Evolutionary conservation across 2,113 vertebrate species (phyloP).

Genomic region (Bambusicola thoracicus): DNA sequence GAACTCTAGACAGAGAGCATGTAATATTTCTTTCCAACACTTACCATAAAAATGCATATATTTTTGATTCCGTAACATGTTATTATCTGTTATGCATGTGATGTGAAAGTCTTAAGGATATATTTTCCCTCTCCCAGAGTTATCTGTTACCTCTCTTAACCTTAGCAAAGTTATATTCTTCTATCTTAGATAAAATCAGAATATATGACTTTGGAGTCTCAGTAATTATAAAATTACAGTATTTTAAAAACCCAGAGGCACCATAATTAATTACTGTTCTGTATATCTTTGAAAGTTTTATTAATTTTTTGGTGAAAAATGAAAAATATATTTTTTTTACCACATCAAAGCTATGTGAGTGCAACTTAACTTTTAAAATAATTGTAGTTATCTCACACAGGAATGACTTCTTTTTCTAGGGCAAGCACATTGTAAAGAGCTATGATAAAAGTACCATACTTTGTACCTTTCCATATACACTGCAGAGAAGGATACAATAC

Average conservation of each 20-base stretch:
- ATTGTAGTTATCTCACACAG: neutral
- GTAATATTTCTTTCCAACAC: neutral
- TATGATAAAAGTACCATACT: neutral
- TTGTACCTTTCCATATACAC: neutral
- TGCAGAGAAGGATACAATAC: neutral
- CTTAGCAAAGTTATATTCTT: neutral
- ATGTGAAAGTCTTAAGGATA: neutral
- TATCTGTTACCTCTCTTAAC: constrained; percentile 26
- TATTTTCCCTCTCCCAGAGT: constrained; percentile 5
- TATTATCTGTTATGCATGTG: neutral
- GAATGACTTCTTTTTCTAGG: neutral
- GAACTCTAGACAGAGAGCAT: neutral
- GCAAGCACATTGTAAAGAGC: neutral
- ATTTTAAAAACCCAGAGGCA: neutral
- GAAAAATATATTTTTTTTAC: neutral
- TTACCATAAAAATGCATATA: neutral
- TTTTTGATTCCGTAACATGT: neutral
- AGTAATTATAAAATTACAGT: constrained; percentile 38
- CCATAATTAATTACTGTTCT: constrained; percentile 44
- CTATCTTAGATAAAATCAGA: neutral
- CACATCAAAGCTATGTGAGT: constrained; percentile 37
- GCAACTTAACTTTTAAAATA: constrained; percentile 18
- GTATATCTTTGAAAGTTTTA: constrained; percentile 28
- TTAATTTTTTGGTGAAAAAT: constrained; percentile 33
- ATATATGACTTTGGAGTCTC: neutral